Evolutionary conservation across 2,888 invertebrate genomes (phyloP).

Genomic region (Napeogenes inachia): DNA sequence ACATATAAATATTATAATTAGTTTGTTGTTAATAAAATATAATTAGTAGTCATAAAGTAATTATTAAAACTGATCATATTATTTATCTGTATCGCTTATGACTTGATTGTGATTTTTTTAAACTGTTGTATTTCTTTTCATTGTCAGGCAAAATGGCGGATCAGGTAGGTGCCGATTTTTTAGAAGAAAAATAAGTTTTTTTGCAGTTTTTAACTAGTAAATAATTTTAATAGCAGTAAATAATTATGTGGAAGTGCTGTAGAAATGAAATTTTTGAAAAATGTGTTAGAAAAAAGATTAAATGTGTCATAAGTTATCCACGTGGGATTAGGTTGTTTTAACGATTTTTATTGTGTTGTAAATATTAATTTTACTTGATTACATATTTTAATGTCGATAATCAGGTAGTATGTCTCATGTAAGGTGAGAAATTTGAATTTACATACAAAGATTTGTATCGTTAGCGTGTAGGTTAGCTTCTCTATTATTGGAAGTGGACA

Average conservation of each 20-base stretch:
- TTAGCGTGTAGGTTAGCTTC: too few species aligned
- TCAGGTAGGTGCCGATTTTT: slow-evolving; percentile 80
- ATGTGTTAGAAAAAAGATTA: slow-evolving; percentile 15
- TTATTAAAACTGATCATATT: neutral
- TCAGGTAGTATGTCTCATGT: too few species aligned
- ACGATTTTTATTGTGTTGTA: neutral
- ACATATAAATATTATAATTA: neutral
- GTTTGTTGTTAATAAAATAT: neutral
- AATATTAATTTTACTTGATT: neutral
- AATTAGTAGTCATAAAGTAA: neutral
- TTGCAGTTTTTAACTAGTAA: slow-evolving; percentile 1
- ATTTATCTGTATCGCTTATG: neutral
- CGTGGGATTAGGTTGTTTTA: slow-evolving; percentile 21
- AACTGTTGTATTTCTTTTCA: slow-evolving; percentile 64
- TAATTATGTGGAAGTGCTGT: slow-evolving; percentile 5
- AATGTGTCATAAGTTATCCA: slow-evolving; percentile 18
- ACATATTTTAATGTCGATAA: neutral
- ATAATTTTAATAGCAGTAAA: slow-evolving; percentile 1
- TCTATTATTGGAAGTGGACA: too few species aligned
- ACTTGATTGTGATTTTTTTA: neutral
- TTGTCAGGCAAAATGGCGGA: slow-evolving; percentile 86
- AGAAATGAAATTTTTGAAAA: slow-evolving; percentile 11
- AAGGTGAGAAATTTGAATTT: too few species aligned
- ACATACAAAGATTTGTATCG: too few species aligned
- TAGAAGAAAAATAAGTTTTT: slow-evolving; percentile 44